A percentile compares a stretch with the other conserved stretches of the same genome.
These are phyloP conservation scores for Agriotes lineatus DNA, from an alignment of 2,888 invertebrate genomes.

Conservation along the genomic window DNA sequence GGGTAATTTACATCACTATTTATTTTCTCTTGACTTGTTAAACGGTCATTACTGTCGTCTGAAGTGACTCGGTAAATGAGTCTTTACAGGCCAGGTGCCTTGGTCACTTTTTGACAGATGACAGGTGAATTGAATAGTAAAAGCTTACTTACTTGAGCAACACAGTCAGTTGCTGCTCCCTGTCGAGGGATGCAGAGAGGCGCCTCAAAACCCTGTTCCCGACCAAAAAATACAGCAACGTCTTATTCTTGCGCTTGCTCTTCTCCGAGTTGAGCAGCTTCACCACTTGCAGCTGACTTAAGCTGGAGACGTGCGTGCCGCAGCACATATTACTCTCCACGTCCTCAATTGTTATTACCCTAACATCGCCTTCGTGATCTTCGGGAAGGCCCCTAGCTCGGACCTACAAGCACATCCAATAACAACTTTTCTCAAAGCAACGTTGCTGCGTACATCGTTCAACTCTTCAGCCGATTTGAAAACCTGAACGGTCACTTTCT, in stretches of 20 bases:
- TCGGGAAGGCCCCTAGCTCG: conserved; percentile 82
- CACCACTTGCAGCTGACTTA: conserved; percentile 77
- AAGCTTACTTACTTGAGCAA: conserved; percentile 74
- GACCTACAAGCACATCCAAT: too few relatives aligned
- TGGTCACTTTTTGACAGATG: too few relatives aligned
- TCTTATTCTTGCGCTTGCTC: conserved; percentile 77
- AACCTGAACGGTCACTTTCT: conserved; percentile 74
- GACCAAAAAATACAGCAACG: conserved; percentile 77
- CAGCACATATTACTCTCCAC: conserved; percentile 89
- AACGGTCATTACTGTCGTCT: too few relatives aligned
- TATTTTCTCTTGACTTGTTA: too few relatives aligned
- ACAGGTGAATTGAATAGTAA: too few relatives aligned
- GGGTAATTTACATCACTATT: too few relatives aligned
- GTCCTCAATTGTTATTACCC: conserved; percentile 82
- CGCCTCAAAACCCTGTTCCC: conserved; percentile 77
- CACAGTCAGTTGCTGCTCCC: conserved; percentile 77
- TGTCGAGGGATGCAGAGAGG: conserved; percentile 72
- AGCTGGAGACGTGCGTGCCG: conserved; percentile 86
- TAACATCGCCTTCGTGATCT: conserved; percentile 81
- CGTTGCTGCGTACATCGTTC: conserved; percentile 50
- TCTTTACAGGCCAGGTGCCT: too few relatives aligned
- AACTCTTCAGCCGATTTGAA: conserved; percentile 70
- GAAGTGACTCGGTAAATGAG: too few relatives aligned
- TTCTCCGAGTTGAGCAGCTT: conserved; percentile 79
- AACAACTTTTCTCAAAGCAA: too few relatives aligned